Evolutionary conservation across 2,797 vertebrate species (phyloP), one percentile per base, ranked within the genome.

Genomic region (Acestrorhynchus altus): DNA sequence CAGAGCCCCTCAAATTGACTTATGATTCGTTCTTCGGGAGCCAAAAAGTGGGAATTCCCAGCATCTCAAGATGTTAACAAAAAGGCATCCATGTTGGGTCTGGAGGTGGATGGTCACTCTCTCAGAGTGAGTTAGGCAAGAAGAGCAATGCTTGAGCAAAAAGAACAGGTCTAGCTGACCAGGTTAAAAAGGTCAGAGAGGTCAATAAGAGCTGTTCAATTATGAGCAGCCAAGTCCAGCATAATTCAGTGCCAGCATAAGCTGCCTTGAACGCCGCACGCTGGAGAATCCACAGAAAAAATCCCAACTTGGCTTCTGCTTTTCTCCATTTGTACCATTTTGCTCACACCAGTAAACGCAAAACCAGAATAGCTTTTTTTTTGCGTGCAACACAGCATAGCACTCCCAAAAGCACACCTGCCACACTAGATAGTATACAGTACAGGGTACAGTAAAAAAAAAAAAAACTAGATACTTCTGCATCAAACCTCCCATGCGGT

Each of bases 311-410:
- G n/a, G 7, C n/a, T 46, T 64, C 1, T 42, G 40, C 4, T 16
- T 20, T 18, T 16, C 20, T 40, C 64, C 12, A 40, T 56, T 52
- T 60, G 40, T 74, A 74, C 66, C 61, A 68, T 63, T 77, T 80
- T 42, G 65, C 44, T 67, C 65, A 67, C 46, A 47, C 8, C 12
- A 47, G 8, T 51, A 28, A 81, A 60, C 49, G 52, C 76, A 81
- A 28, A 57, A 79, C 68, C 64, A 46, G 49, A 13, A 61, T 69
- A 26, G 39, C 10, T 39, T 49, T 71, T 81, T 76, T 52, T 81
- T 79, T 83, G 46, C 87, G 86, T 89, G 88, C 87, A 87, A 83
- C 72, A 82, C 65, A 24, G 76, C 72, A 71, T 76, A 81, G 46
- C 72, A 72, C 20, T 72, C 64, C 74, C 57, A 47, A 70, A 49